Percentiles rank a stretch among this genome's conserved stretches.
phyloP scores from a whole-genome alignment of 2,113 vertebrate species.

The Zosterops lateralis region DNA sequence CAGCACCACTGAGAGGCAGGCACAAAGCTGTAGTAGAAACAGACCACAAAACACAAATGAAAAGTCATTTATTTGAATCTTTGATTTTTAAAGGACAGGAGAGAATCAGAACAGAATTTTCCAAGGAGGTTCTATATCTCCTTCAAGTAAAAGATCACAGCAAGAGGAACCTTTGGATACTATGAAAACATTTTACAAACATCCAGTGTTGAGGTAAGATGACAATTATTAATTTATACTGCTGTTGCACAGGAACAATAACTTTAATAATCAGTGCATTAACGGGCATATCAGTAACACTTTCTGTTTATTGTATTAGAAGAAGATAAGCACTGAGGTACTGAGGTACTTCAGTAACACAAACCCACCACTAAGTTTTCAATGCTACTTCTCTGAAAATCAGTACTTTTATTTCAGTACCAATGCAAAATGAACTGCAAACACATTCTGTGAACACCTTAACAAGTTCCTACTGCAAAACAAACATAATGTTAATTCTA shows the following conservation, averaged over 20 bases:
- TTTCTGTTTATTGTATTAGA: neutral
- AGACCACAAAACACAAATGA: neutral
- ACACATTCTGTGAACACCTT: neutral
- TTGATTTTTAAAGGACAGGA: neutral
- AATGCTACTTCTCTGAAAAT: neutral
- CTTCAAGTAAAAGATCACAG: neutral
- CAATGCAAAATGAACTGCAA: neutral
- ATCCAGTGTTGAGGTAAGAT: neutral
- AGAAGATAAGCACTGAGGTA: neutral
- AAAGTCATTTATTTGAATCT: neutral
- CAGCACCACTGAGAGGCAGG: neutral
- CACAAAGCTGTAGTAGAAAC: neutral
- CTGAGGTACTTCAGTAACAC: neutral
- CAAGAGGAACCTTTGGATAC: neutral
- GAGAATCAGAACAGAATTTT: neutral
- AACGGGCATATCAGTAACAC: neutral
- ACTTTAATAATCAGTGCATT: neutral
- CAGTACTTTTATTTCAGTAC: neutral
- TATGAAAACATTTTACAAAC: neutral
- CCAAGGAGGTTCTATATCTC: neutral
- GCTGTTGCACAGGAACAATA: neutral
- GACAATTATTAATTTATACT: neutral
- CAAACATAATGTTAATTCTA: neutral
- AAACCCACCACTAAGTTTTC: neutral
- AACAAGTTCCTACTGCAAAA: neutral